phyloP scores from a whole-genome alignment of 2,797 vertebrate genomes.

The Galaxias olidus region DNA sequence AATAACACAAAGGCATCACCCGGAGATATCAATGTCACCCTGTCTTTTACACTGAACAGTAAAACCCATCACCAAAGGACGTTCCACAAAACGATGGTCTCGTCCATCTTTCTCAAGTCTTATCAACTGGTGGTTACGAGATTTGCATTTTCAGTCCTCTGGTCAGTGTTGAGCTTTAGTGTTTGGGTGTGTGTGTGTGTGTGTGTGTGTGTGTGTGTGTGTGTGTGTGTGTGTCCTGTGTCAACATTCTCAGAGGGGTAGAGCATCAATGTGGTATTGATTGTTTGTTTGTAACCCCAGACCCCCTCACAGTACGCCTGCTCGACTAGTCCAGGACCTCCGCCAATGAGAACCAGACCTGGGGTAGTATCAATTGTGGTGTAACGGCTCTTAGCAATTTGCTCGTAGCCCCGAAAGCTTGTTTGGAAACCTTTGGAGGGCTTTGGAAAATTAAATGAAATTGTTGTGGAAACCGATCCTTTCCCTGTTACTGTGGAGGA shows the following conservation, averaged over 20 bases:
- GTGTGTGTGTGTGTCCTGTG: background rate
- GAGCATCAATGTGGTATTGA: slow-evolving; percentile 60
- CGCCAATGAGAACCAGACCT: slow-evolving; percentile 69
- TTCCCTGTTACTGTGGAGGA: slow-evolving; percentile 19
- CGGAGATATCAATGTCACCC: slow-evolving; percentile 30
- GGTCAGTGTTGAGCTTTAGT: background rate
- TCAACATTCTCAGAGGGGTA: slow-evolving; percentile 24
- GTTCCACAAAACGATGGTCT: slow-evolving; percentile 2
- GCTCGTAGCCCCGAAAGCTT: slow-evolving; percentile 59
- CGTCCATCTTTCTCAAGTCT: too few species aligned
- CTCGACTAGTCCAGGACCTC: slow-evolving; percentile 39
- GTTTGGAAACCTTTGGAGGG: slow-evolving; percentile 58
- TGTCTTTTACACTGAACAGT: background rate
- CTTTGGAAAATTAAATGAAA: slow-evolving; percentile 64
- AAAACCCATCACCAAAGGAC: slow-evolving; percentile 1
- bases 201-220: slow-evolving; percentile 3
- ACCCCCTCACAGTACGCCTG: slow-evolving; percentile 35
- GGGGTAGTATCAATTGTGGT: slow-evolving; percentile 57
- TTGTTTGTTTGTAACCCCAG: slow-evolving; percentile 55
- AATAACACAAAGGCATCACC: slow-evolving; percentile 29
- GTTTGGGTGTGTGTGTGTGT: slow-evolving; percentile 5
- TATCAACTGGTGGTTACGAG: too few species aligned
- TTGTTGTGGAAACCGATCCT: slow-evolving; percentile 47
- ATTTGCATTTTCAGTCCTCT: slow-evolving; percentile 11
- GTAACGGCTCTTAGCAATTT: slow-evolving; percentile 61